These are phyloP conservation scores for Hydrotaea diabolus DNA, from an alignment of 2,888 invertebrate species.

Conservation along the genomic window DNA sequence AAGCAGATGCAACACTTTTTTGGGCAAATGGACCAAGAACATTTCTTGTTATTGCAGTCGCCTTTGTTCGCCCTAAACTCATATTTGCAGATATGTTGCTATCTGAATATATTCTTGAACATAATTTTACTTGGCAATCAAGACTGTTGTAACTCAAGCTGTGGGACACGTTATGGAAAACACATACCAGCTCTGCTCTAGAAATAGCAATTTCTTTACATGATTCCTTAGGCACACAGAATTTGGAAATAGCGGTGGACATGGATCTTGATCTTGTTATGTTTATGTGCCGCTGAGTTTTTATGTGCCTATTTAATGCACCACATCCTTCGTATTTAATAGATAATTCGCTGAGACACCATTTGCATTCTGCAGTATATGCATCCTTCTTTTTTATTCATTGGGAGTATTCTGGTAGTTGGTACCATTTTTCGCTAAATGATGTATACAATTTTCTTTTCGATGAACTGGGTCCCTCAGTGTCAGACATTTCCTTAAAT, in stretches of 20 bases:
- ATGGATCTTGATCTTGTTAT: slow-evolving; percentile 19
- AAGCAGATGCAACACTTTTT: not conserved
- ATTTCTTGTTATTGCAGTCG: slow-evolving; percentile 15
- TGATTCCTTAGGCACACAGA: slow-evolving; percentile 20
- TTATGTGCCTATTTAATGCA: slow-evolving; percentile 42
- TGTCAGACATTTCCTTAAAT: too few relatives aligned
- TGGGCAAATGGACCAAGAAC: not conserved
- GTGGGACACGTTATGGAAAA: slow-evolving; percentile 41
- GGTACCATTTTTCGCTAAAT: not conserved
- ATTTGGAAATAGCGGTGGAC: slow-evolving; percentile 34
- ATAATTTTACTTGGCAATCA: slow-evolving; percentile 43
- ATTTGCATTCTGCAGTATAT: slow-evolving; percentile 30
- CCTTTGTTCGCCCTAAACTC: not conserved
- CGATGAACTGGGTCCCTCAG: too few relatives aligned
- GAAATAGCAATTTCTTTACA: slow-evolving; percentile 25
- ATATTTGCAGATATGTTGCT: slow-evolving; percentile 29
- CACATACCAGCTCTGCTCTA: slow-evolving; percentile 29
- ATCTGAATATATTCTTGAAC: slow-evolving; percentile 25
- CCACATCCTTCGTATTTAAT: slow-evolving; percentile 43
- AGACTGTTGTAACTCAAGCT: slow-evolving; percentile 35
- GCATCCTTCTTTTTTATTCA: slow-evolving; percentile 26
- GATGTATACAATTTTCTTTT: not conserved
- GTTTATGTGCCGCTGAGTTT: slow-evolving; percentile 37
- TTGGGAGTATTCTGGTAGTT: slow-evolving; percentile 16
- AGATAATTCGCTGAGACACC: slow-evolving; percentile 32